Conservation (phyloP, 2,888 invertebrate genomes). For the Brachycybe producta region DNA sequence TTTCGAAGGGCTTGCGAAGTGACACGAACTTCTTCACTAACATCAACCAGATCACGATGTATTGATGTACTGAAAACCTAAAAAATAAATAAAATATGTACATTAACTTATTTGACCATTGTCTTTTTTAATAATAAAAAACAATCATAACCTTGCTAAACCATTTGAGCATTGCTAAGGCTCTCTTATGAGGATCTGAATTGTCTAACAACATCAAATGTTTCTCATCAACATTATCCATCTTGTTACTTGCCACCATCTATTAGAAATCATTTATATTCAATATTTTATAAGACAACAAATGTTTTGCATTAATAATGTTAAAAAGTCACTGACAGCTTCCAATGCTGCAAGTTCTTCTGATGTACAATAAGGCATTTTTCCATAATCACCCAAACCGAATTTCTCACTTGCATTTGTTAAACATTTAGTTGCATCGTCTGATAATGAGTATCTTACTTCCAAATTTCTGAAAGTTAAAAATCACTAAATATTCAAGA, state of each 20-base stretch:
- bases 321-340: too few relatives aligned
- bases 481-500: too few relatives aligned
- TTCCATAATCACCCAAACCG: background rate
- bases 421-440: constrained; percentile 1
- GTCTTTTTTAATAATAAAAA: background rate
- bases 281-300: background rate
- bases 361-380: constrained; percentile 9
- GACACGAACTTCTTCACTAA: constrained; percentile 18
- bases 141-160: constrained; percentile 11
- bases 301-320: too few relatives aligned
- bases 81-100: background rate
- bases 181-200: constrained; percentile 12
- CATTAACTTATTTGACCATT: background rate
- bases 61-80: constrained; percentile 18
- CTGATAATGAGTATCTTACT: constrained; percentile 16
- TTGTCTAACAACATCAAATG: constrained; percentile 6
- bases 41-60: constrained; percentile 19
- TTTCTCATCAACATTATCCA: constrained; percentile 4
- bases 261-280: constrained; percentile 4
- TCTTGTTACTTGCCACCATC: too few relatives aligned
- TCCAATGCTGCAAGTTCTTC: constrained; percentile 14
- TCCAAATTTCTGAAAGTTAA: constrained; percentile 15
- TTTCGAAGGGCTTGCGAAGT: constrained; percentile 18
- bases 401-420: background rate
- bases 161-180: constrained; percentile 2